Percentiles rank a stretch among this genome's conserved stretches.
Conservation (phyloP, 35 echinoderm and acorn worm species). For the Apostichopus californicus region DNA sequence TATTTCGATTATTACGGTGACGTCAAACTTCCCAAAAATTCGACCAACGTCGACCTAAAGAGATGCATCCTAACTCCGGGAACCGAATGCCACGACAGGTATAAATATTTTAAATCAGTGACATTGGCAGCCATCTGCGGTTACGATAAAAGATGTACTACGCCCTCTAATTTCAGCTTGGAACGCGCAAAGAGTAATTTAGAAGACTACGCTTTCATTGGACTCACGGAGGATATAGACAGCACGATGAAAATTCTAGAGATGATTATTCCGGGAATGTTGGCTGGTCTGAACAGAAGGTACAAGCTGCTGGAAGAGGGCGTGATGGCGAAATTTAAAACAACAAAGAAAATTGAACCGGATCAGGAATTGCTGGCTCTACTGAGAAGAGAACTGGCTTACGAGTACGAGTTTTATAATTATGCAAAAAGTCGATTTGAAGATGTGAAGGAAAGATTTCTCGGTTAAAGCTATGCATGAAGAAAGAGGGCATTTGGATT, state of each 20-base stretch:
- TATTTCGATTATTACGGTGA: conserved; percentile 40
- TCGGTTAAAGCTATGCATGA: background rate
- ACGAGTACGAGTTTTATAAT: conserved; percentile 7
- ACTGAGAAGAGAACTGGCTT: background rate
- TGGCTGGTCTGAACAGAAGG: background rate
- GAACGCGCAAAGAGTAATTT: conserved; percentile 7
- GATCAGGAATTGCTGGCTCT: background rate
- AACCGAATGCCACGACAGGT: background rate
- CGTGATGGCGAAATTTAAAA: background rate
- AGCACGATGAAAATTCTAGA: background rate
- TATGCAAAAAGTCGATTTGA: background rate
- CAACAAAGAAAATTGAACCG: background rate
- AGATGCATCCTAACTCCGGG: background rate
- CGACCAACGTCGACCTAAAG: background rate
- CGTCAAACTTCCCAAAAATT: conserved; percentile 1
- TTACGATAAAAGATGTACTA: background rate
- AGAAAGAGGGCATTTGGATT: no score
- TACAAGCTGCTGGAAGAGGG: background rate
- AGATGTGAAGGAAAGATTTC: background rate
- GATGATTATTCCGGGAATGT: background rate
- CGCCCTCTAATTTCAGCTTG: conserved; percentile 1
- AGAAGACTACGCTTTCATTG: background rate
- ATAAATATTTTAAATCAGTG: conserved; percentile 22
- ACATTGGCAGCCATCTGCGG: background rate
- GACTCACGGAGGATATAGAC: conserved; percentile 3